phyloP scores from a whole-genome alignment of 2,888 invertebrate genomes.

The Trissolcus japonicus region DNA sequence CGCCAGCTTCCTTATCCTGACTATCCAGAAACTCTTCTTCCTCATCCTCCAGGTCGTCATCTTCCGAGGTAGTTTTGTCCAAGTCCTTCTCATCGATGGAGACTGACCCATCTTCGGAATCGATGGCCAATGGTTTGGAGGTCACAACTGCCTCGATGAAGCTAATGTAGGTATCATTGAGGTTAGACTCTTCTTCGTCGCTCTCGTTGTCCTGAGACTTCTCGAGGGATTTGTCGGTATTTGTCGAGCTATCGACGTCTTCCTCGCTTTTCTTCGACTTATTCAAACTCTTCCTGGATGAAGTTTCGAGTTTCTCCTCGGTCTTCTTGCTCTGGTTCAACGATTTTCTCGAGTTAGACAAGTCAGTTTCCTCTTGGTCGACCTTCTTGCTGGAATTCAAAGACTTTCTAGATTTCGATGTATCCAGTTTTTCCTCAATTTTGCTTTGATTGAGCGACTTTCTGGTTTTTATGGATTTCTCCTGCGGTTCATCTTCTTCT shows the following conservation, averaged over 20 bases:
- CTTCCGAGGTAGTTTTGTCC: slow-evolving; percentile 1
- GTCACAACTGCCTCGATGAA: background rate
- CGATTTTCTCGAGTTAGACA: slow-evolving; percentile 8
- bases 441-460: background rate
- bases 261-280: background rate
- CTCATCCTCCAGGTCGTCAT: slow-evolving; percentile 6
- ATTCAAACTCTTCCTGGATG: background rate
- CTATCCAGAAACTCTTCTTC: background rate
- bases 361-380: background rate
- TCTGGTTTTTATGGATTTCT: background rate
- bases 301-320: background rate
- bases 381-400: slow-evolving; percentile 9
- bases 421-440: background rate
- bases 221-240: background rate
- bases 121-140: background rate
- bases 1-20: no score
- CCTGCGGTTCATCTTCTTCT: background rate
- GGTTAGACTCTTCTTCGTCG: slow-evolving; percentile 1
- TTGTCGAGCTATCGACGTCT: background rate
- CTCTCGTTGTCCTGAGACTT: background rate
- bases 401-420: slow-evolving; percentile 5
- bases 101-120: slow-evolving; percentile 14
- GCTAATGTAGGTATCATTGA: slow-evolving; percentile 8
- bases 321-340: slow-evolving; percentile 11
- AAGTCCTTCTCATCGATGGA: slow-evolving; percentile 19